phyloP scores from a whole-genome alignment of 2,888 invertebrate species.

The Tetanocera ferruginea region DNA sequence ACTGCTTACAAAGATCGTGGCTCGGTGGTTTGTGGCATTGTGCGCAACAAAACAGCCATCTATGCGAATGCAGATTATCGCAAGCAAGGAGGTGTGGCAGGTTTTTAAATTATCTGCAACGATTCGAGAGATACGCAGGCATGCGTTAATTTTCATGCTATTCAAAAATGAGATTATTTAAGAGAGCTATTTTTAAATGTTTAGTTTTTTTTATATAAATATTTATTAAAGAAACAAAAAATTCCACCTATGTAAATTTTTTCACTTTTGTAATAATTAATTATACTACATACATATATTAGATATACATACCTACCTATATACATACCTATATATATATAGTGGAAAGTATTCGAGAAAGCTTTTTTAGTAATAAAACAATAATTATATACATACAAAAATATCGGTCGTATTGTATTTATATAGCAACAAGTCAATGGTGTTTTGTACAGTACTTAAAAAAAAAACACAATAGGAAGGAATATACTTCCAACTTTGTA shows the following conservation, averaged over 20 bases:
- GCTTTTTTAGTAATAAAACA: slow-evolving; percentile 25
- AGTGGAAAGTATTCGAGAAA: slow-evolving; percentile 11
- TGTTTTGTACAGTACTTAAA: too few relatives aligned
- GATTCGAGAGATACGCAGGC: background rate
- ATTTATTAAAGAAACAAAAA: slow-evolving; percentile 29
- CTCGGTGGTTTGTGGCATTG: slow-evolving; percentile 80
- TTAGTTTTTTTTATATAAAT: slow-evolving; percentile 33
- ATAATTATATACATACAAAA: background rate
- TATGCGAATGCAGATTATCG: slow-evolving; percentile 86
- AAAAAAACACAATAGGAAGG: too few relatives aligned
- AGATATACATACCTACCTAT: background rate
- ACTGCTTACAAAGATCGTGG: slow-evolving; percentile 72
- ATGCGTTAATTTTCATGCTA: slow-evolving; percentile 23
- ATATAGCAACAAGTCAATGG: too few relatives aligned
- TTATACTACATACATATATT: slow-evolving; percentile 4
- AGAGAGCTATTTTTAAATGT: slow-evolving; percentile 25
- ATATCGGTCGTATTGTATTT: background rate
- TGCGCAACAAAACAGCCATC: slow-evolving; percentile 76
- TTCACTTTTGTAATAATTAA: slow-evolving; percentile 38
- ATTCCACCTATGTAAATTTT: slow-evolving; percentile 41
- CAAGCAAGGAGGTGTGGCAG: slow-evolving; percentile 84
- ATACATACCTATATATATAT: background rate
- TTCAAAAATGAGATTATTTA: slow-evolving; percentile 42
- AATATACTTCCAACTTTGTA: too few relatives aligned
- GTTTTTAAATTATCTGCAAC: slow-evolving; percentile 70